Percentiles rank a stretch among this genome's conserved stretches.
These are phyloP conservation scores for Nyctibius grandis DNA, from an alignment of 2,797 vertebrate genomes.

Conservation along the genomic window DNA sequence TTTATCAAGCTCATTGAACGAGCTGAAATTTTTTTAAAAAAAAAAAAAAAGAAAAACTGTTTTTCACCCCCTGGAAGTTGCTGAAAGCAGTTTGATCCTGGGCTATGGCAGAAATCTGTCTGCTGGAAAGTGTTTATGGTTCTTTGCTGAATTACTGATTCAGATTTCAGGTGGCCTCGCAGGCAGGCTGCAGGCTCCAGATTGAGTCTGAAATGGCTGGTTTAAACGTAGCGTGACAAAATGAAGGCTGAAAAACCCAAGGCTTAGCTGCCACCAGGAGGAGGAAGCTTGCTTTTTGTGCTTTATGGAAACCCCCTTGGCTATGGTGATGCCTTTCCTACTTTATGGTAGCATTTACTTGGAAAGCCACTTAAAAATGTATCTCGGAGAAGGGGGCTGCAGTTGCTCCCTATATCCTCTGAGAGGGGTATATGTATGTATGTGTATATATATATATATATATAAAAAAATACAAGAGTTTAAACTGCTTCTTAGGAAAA, in stretches of 20 bases:
- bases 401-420: neutral
- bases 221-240: neutral
- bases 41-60: constrained; percentile 49
- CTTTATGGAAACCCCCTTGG: neutral
- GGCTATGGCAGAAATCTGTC: constrained; percentile 23
- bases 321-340: neutral
- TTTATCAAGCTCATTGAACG: neutral
- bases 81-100: constrained; percentile 35
- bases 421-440: neutral
- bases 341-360: neutral
- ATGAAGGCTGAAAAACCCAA: neutral
- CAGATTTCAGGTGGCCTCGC: neutral
- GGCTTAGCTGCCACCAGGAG: neutral
- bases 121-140: neutral
- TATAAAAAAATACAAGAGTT: neutral
- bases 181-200: neutral
- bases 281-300: neutral
- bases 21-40: constrained; percentile 39
- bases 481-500: neutral
- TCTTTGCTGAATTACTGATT: neutral
- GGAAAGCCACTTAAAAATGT: neutral
- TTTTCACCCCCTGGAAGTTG: constrained; percentile 80
- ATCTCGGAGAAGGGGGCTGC: neutral
- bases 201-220: neutral
- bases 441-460: neutral